A percentile compares a stretch with the other conserved stretches of the same genome.
Evolutionary conservation across 2,113 vertebrate genomes (phyloP).

Genomic region (Crotalus helleri): DNA sequence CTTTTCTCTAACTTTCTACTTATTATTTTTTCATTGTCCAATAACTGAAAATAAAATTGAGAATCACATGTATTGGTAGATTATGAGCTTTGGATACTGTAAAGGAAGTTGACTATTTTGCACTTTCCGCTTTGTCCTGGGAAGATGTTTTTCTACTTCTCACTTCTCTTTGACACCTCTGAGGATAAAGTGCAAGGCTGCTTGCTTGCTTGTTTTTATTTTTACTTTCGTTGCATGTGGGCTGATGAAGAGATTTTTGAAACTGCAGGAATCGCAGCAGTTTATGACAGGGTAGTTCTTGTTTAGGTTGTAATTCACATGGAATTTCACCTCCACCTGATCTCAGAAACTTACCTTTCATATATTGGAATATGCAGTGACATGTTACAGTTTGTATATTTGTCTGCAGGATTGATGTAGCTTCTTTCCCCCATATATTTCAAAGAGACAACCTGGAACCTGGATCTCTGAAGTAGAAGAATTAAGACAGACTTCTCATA

Average conservation of each 20-base stretch:
- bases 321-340: background rate
- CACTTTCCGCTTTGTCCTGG: background rate
- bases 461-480: slow-evolving; percentile 2
- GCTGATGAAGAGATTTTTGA: background rate
- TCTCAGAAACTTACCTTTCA: background rate
- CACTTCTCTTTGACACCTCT: background rate
- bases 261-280: background rate
- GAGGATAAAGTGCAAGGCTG: background rate
- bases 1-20: background rate
- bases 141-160: background rate
- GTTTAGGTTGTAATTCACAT: background rate
- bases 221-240: background rate
- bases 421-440: background rate
- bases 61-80: background rate
- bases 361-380: background rate
- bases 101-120: background rate
- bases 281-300: background rate
- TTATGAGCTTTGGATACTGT: background rate
- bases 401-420: background rate
- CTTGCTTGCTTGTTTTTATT: background rate
- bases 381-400: background rate
- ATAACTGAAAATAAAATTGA: background rate
- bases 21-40: background rate
- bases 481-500: slow-evolving; percentile 17
- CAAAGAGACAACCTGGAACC: slow-evolving; percentile 35